phyloP scores from a whole-genome alignment of 2,888 invertebrate genomes.

The Frankliniella fusca region DNA sequence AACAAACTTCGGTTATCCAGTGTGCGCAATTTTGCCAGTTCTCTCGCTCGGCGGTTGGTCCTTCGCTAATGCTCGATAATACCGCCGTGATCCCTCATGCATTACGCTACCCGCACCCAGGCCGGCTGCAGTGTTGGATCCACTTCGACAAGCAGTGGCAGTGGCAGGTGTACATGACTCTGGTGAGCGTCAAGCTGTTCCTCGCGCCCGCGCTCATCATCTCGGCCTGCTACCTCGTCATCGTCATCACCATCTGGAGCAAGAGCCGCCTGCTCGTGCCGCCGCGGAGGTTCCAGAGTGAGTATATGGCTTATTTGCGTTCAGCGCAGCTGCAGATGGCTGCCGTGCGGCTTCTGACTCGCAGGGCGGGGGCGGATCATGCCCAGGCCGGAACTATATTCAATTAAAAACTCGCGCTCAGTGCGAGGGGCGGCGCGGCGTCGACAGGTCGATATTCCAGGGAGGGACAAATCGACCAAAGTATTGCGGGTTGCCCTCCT shows the following conservation, averaged over 20 bases:
- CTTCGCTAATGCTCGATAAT: no score
- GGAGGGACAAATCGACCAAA: no score
- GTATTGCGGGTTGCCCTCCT: no score
- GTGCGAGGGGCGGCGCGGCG: no score
- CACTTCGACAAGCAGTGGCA: conserved; percentile 67
- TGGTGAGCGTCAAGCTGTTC: conserved; percentile 76
- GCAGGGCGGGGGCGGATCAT: no score
- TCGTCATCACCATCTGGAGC: conserved; percentile 89
- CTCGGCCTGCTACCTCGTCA: conserved; percentile 83
- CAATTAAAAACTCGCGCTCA: no score
- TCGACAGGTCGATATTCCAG: no score
- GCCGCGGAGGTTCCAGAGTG: conserved; percentile 46
- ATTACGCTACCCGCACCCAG: conserved; percentile 45
- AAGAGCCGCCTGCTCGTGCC: conserved; percentile 65
- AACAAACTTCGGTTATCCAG: neutral
- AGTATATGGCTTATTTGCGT: no score
- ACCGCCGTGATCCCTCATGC: neutral
- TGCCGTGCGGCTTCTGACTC: no score
- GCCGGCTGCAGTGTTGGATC: conserved; percentile 82
- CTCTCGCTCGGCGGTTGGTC: neutral
- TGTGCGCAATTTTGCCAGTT: neutral
- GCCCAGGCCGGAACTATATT: no score
- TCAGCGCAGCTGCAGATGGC: no score
- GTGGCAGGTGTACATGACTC: conserved; percentile 86
- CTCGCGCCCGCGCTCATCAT: conserved; percentile 83